A percentile compares a stretch with the other conserved stretches of the same genome.
Conservation (phyloP, 2,113 vertebrate species). For the Hiodon tergisus region DNA sequence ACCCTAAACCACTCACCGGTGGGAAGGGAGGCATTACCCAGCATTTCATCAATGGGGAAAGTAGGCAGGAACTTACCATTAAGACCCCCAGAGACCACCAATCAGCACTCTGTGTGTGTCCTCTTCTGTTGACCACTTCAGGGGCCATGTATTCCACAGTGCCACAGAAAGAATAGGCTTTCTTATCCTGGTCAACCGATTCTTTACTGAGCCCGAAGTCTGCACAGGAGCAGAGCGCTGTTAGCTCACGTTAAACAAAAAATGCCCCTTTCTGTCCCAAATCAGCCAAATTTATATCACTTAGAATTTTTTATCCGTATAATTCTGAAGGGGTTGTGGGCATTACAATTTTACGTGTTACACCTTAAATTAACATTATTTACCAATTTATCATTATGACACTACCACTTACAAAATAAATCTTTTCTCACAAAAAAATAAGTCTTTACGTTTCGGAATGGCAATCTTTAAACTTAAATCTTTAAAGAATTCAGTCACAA, state of each 20-base stretch:
- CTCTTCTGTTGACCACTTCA: constrained; percentile 95
- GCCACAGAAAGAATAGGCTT: constrained; percentile 98
- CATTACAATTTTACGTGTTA: not conserved
- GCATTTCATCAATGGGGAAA: not conserved
- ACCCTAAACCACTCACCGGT: not conserved
- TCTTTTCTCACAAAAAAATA: not conserved
- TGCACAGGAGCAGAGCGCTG: constrained; percentile 53
- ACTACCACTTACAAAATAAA: not conserved
- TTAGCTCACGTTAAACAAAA: no score
- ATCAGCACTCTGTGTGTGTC: constrained; percentile 96
- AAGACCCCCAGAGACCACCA: constrained; percentile 98
- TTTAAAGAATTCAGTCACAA: not conserved
- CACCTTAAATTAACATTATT: not conserved
- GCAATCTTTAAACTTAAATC: not conserved
- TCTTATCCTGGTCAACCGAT: constrained; percentile 96
- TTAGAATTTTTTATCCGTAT: no score
- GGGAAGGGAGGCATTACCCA: not conserved
- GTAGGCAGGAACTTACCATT: constrained; percentile 68
- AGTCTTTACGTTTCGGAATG: not conserved
- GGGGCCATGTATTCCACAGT: constrained; percentile 99
- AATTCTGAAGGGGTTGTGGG: not conserved
- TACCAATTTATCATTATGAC: not conserved
- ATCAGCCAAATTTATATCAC: not conserved
- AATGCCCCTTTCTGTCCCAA: not conserved
- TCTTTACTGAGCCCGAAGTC: constrained; percentile 99